Base-by-base conservation (phyloP, 2,888 invertebrate species). In the Catocala nupta region DNA sequence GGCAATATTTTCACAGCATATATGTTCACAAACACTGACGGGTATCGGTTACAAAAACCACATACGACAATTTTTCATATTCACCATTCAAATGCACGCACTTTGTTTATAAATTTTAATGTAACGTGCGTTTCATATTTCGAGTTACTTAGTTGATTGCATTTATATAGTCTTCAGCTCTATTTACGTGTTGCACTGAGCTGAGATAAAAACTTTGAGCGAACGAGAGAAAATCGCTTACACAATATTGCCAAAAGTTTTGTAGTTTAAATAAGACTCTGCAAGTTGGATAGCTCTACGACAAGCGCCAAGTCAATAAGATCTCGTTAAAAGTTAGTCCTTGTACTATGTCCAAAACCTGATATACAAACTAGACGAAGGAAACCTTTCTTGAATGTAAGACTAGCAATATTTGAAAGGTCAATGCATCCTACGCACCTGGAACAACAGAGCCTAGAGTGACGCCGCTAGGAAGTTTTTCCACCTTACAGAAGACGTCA, bases 271-370 rank as follows among this genome's bases (percentile, higher is more conserved):
- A 87, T 82, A 84, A 85, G 81, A 84, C 88, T 86, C 85, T 87
- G 83, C 83, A 84, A 88, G 85, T 85, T 81, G 73, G 77, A 16
- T 75, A 80, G 78, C 73, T 79, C 73, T 66, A 73, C 82, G 82
- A 85, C 83, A 83, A 85, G 83, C 81, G 77, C 71, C 79, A 81
- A 88, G 84, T 90, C 89, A 90, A 91, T 89, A 86, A 82, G 78
- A 82, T 75, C 88, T 89, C 87, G 86, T 90, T 90, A 89, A 88
- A 90, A 90, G 80, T 89, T 89, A 64, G 58, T 66, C 81, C 66
- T 65, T 70, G 71, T 67, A 78, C 74, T 82, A 77, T 82, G 74
- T 78, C 85, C 70, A 70, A 84, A 86, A 81, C 81, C 81, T 76
- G 54, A 48, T 48, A 65, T 56, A 65, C 50, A 61, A 70, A 73